A percentile compares a stretch with the other conserved stretches of the same genome.
Evolutionary conservation across 2,888 invertebrate species (phyloP).

Genomic region (Anaspis maculata): DNA sequence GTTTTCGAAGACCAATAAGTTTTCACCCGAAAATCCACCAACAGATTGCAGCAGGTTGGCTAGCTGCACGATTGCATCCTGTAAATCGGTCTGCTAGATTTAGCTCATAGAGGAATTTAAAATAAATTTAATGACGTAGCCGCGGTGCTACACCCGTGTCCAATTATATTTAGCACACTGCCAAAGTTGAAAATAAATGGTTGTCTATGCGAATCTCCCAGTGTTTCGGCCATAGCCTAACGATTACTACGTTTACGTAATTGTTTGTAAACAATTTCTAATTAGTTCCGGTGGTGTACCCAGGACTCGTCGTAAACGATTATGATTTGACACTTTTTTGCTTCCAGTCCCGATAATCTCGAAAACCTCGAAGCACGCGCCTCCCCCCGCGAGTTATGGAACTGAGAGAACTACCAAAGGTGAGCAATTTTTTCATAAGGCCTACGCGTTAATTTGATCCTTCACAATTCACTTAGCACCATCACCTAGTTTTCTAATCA

Average conservation of each 20-base stretch:
- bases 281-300: slow-evolving; percentile 11
- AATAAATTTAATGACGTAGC: slow-evolving; percentile 22
- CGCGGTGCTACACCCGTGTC: slow-evolving; percentile 9
- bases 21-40: too few species aligned
- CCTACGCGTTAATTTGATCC: too few species aligned
- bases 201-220: slow-evolving; percentile 17
- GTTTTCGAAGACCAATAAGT: too few species aligned
- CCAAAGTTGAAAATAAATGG: slow-evolving; percentile 22
- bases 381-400: slow-evolving; percentile 2
- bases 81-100: too few species aligned
- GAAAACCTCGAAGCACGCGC: not conserved
- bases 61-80: too few species aligned
- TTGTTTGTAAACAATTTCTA: slow-evolving; percentile 3
- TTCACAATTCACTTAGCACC: too few species aligned
- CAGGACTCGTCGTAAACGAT: too few species aligned
- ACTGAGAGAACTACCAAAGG: slow-evolving; percentile 9
- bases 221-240: slow-evolving; percentile 7
- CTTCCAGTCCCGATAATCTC: slow-evolving; percentile 1
- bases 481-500: too few species aligned
- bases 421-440: slow-evolving; percentile 4
- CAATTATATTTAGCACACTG: slow-evolving; percentile 17
- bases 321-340: too few species aligned
- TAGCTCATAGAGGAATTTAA: slow-evolving; percentile 20
- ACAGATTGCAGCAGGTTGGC: too few species aligned
- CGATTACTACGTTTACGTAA: slow-evolving; percentile 6